Evolutionary conservation across 2,888 invertebrate genomes (phyloP), one percentile per base, ranked within the genome.

Genomic region (Sisyra terminalis): DNA sequence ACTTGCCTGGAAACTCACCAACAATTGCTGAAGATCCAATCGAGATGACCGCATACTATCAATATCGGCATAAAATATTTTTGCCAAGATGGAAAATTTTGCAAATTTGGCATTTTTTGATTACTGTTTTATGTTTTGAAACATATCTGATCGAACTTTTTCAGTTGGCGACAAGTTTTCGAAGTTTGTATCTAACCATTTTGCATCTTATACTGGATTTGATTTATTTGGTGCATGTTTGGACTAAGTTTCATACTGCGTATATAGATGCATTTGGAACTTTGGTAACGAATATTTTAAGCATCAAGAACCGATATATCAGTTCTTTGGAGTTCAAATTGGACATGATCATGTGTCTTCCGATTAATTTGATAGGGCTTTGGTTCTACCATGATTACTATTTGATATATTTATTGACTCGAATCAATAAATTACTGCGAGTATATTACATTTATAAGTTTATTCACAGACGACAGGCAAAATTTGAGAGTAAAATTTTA

Each of bases 241-340:
- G 46, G 29, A 8, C 50, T 7, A 46, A 49, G 5, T 51, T 53
- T 39, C 47, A 48, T 37, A 46, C 46, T 5, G 42, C 45, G 6
- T 51, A 47, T 39, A 48, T 48, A 32, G 45, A 52, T 37, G 51
- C 51, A 29, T 48, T 42, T 17, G 53, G 53, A 7, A 45, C 48
- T 32, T n/a, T 49, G 15, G 45, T 51, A 7, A 45, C 32, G 2
- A 43, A 47, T 37, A 45, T 44, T 15, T 43, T 15, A 16, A 42
- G 45, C 34, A 51, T 52, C 16, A 47, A 46, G 5, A 39, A 31
- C 10, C 30, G 46, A 3, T 53, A 52, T 24, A 31, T 49, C 6
- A 44, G 34, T 10, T 43, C 32, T 3, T 14, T 43, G 10, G 52
- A 51, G 13, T 52, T 53, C 39, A 45, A 44, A 17, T 41, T 50